Percentiles rank a stretch among this genome's conserved stretches.
Conservation (phyloP, 2,888 invertebrate genomes). For the Nebria brevicollis region DNA sequence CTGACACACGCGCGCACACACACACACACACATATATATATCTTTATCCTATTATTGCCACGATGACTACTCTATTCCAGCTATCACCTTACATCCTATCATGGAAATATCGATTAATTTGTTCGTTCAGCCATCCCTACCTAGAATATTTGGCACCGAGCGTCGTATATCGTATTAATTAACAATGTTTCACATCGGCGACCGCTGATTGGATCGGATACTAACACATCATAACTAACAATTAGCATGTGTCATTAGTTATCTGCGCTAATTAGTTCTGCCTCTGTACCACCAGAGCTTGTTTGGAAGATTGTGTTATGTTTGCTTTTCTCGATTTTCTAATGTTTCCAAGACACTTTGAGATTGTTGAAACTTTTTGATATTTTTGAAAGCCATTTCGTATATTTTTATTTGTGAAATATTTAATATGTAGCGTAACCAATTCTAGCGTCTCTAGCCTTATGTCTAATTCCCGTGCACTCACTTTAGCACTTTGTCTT, state of each 20-base stretch:
- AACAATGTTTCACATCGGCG: background rate
- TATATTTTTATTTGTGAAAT: no score
- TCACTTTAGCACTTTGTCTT: no score
- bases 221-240: conserved; percentile 21
- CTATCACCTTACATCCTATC: conserved; percentile 11
- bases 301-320: conserved; percentile 3
- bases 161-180: conserved; percentile 21
- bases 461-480: no score
- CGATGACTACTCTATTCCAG: background rate
- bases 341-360: no score
- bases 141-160: background rate
- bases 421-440: no score
- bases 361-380: no score
- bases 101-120: background rate
- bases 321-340: background rate
- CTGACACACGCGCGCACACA: background rate
- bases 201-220: conserved; percentile 14
- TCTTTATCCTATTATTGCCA: conserved; percentile 11
- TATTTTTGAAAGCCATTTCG: no score
- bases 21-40: background rate
- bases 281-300: background rate
- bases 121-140: background rate
- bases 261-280: conserved; percentile 14
- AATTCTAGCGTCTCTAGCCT: no score
- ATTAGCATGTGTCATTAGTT: conserved; percentile 21